phyloP scores from a whole-genome alignment of 2,888 invertebrate species.

The Parasteatoda lunata region DNA sequence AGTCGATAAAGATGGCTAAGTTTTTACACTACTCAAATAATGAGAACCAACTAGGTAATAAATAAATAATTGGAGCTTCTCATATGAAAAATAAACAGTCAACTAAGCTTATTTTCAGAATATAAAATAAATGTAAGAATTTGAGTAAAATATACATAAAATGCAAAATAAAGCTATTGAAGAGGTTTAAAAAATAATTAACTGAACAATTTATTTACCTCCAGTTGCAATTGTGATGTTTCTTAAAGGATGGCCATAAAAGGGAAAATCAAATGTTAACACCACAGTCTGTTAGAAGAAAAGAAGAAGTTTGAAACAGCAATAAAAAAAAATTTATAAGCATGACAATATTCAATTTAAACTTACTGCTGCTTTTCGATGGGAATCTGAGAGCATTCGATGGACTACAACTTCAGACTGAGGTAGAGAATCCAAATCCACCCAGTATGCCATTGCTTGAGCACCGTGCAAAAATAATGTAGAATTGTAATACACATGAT shows the following conservation, averaged over 20 bases:
- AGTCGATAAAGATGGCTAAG: no score
- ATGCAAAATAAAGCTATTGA: no score
- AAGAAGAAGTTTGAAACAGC: not conserved
- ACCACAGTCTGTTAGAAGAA: slow-evolving; percentile 79
- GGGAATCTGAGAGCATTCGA: slow-evolving; percentile 84
- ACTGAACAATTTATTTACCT: slow-evolving; percentile 75
- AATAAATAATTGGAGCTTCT: not conserved
- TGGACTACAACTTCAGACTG: slow-evolving; percentile 79
- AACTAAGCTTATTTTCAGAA: no score
- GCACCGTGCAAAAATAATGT: slow-evolving; percentile 78
- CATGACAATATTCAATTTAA: slow-evolving; percentile 1
- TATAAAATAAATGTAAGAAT: no score
- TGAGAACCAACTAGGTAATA: not conserved
- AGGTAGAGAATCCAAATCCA: slow-evolving; percentile 79
- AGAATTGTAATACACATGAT: slow-evolving; percentile 87
- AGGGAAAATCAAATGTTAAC: slow-evolving; percentile 92
- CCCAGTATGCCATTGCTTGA: slow-evolving; percentile 82
- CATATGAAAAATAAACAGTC: no score
- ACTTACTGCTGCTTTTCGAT: slow-evolving; percentile 88
- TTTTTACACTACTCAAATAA: not conserved
- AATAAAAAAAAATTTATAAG: not conserved
- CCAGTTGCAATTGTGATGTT: slow-evolving; percentile 98
- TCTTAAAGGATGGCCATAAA: slow-evolving; percentile 92
- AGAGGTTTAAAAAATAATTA: no score
- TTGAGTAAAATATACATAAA: no score